Evolutionary conservation across 2,888 invertebrate species (phyloP).

Genomic region (Zaprionus lineosus): DNA sequence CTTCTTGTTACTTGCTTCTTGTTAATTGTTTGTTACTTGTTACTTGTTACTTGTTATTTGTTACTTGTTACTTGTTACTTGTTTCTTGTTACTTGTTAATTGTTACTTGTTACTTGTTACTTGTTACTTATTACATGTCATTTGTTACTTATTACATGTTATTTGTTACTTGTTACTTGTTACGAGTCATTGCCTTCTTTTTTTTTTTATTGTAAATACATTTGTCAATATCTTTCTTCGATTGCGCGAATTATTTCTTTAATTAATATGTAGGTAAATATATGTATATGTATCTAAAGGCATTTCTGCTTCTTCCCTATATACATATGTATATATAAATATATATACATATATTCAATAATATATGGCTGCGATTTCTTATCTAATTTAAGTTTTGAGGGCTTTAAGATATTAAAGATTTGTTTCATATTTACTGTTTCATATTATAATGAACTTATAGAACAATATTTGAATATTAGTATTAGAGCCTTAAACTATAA

Average conservation of each 20-base stretch:
- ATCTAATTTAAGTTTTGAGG: constrained; percentile 2
- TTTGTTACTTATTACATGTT: neutral
- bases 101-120: neutral
- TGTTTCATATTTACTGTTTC: constrained; percentile 13
- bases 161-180: constrained; percentile 4
- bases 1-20: neutral
- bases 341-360: constrained; percentile 34
- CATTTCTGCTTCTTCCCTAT: constrained; percentile 30
- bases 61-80: constrained; percentile 1
- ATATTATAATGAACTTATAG: neutral
- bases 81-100: constrained; percentile 9
- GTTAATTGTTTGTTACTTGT: constrained; percentile 4
- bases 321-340: constrained; percentile 37
- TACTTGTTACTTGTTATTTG: neutral
- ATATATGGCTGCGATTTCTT: constrained; percentile 29
- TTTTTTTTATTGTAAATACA: constrained; percentile 28
- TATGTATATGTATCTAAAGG: constrained; percentile 15
- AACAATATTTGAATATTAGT: neutral
- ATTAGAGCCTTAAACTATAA: neutral
- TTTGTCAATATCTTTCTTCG: constrained; percentile 9
- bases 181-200: too few species aligned
- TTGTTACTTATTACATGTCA: neutral
- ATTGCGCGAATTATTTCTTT: constrained; percentile 17
- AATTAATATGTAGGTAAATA: constrained; percentile 24
- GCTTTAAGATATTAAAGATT: constrained; percentile 12